Conservation (phyloP, 2,113 vertebrate genomes). For the Neotoma lepida region DNA sequence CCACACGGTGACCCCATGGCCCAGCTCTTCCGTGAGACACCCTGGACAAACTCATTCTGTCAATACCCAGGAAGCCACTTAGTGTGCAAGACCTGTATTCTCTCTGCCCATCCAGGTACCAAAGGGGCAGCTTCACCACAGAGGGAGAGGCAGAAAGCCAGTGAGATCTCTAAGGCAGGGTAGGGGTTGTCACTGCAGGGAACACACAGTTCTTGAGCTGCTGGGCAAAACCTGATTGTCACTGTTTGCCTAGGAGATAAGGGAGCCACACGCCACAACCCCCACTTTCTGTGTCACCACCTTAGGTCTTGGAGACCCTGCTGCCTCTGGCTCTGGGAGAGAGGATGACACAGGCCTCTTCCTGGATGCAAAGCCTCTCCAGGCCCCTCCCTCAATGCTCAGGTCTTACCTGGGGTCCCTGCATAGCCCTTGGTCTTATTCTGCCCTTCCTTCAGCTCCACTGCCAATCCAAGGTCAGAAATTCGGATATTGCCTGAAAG, state of each 20-base stretch:
- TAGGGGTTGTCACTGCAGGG: neutral
- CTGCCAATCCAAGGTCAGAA: conserved; percentile 92
- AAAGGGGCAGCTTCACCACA: neutral
- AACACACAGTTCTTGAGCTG: neutral
- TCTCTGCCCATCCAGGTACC: no score
- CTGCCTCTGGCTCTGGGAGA: neutral
- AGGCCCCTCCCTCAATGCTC: neutral
- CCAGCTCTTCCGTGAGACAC: fast-evolving
- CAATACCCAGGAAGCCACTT: neutral
- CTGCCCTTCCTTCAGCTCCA: conserved; percentile 86
- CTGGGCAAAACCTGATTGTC: neutral
- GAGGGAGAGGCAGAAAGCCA: no score
- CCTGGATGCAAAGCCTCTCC: neutral
- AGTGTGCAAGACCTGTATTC: no score
- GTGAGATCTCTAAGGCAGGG: neutral
- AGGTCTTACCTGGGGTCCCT: conserved; percentile 87
- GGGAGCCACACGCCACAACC: fast-evolving
- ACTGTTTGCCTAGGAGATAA: neutral
- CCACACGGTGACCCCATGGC: no score
- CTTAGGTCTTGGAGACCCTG: neutral
- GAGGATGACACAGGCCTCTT: neutral
- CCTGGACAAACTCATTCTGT: neutral
- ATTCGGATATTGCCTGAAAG: conserved; percentile 87
- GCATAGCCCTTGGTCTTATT: conserved; percentile 87
- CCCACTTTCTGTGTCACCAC: fast-evolving